A percentile compares a stretch with the other conserved stretches of the same genome.
Evolutionary conservation across 2,113 vertebrate species (phyloP).

Genomic region (Erythrolamprus reginae): DNA sequence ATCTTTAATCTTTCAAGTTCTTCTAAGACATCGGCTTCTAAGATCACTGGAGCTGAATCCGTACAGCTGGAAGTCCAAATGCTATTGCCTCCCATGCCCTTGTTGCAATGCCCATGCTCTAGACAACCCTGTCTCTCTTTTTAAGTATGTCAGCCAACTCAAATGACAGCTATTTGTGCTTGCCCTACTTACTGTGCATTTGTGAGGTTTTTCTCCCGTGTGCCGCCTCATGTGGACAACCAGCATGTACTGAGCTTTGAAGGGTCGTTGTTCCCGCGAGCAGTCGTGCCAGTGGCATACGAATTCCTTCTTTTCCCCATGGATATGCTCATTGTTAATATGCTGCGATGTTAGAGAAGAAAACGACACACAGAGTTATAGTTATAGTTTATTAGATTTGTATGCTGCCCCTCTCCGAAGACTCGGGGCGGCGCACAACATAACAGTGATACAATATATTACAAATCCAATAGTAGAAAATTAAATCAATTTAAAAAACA

Average conservation of each 20-base stretch:
- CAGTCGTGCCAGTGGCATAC: constrained; percentile 97
- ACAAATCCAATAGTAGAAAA: too few species aligned
- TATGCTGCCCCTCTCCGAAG: too few species aligned
- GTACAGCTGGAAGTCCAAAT: too few species aligned
- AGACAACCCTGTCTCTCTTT: background rate
- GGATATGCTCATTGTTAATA: constrained; percentile 98
- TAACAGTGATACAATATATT: too few species aligned
- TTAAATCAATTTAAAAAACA: too few species aligned
- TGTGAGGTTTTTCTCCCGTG: constrained; percentile 97
- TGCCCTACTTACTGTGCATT: constrained; percentile 87
- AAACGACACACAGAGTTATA: constrained; percentile 18
- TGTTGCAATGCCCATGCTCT: background rate
- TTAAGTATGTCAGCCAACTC: background rate
- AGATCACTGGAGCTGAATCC: too few species aligned
- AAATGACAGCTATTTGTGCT: background rate
- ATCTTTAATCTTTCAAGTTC: too few species aligned
- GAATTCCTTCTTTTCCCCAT: constrained; percentile 97
- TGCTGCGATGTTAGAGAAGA: constrained; percentile 70
- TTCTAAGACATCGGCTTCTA: too few species aligned
- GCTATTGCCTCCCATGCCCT: background rate
- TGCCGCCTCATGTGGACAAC: constrained; percentile 98
- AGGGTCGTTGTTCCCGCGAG: constrained; percentile 91
- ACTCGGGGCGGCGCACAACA: too few species aligned
- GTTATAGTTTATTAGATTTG: too few species aligned
- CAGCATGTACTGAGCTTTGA: constrained; percentile 99